Evolutionary conservation across 2,113 vertebrate genomes (phyloP), one percentile per base, ranked within the genome.

Genomic region (Camelus dromedarius): DNA sequence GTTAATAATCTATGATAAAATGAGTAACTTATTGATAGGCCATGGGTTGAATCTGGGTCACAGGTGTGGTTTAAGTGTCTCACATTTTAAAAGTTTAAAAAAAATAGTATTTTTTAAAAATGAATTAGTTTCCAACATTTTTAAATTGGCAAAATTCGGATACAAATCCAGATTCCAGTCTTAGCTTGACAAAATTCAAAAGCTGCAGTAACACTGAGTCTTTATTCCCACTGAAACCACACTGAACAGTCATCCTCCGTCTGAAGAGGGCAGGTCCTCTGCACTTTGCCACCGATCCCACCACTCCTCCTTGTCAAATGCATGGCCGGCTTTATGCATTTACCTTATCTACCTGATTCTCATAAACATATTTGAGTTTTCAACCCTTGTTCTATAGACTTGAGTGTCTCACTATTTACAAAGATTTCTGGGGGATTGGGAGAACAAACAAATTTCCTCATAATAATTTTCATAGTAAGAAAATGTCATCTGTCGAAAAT

Each of bases 401-500:
- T 42, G 1, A 12, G 11, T 46, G 8, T 35, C 20, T 64, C 10
- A 1, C 9, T 66, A 66, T 58, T n/a, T 73, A 86, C 1, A 94
- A n/a, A 84, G 84, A 92, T 92, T 85, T 92, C 10, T 69, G 18
- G 30, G 22, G 3, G 4, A 86, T 46, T 30, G 66, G 7, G 24
- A 86, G 28, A 95, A 94, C 19, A 85, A 89, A 83, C 20, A 64
- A 24, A 77, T 80, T 62, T 1, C 69, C 50, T 94, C 60, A 64
- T 67, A 58, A 79, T 92, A 77, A 73, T 86, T 90, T 96, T 72
- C 14, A 85, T 62, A 88, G 75, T 19, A 90, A 70, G n/a, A 75
- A 82, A 89, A 35, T 81, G 8, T 13, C 48, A 86, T 64, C 69
- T 92, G 8, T 75, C 72, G 16, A 94, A 14, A 86, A 66, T 92